A percentile compares a stretch with the other conserved stretches of the same genome.
Conservation (phyloP, 2,888 invertebrate species). For the Ferdinandea cuprea region DNA sequence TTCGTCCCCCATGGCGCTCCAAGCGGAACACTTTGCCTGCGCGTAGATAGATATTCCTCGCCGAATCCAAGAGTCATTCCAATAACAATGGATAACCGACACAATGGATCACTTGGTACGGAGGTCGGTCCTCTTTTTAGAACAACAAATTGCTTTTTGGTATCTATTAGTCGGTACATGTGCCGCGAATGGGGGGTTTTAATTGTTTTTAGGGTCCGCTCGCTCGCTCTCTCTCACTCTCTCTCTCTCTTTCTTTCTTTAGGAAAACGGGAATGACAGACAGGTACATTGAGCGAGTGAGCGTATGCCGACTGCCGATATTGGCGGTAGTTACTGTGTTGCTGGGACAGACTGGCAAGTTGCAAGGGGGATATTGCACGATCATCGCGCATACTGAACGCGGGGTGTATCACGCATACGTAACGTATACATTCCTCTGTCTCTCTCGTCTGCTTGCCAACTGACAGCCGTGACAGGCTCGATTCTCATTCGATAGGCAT, state of each 20-base stretch:
- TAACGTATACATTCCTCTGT: slow-evolving; percentile 16
- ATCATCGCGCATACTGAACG: slow-evolving; percentile 41
- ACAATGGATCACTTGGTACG: slow-evolving; percentile 59
- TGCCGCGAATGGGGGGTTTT: slow-evolving; percentile 55
- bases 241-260: background rate
- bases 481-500: slow-evolving; percentile 30
- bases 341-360: slow-evolving; percentile 35
- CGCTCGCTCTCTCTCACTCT: slow-evolving; percentile 4
- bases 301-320: no score
- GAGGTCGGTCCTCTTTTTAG: slow-evolving; percentile 22
- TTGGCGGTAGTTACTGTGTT: slow-evolving; percentile 19
- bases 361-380: slow-evolving; percentile 56
- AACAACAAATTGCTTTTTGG: slow-evolving; percentile 72
- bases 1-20: slow-evolving; percentile 72
- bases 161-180: slow-evolving; percentile 72
- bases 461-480: slow-evolving; percentile 67
- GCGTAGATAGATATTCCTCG: no score
- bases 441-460: slow-evolving; percentile 38
- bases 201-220: slow-evolving; percentile 62
- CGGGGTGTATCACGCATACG: slow-evolving; percentile 60
- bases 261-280: slow-evolving; percentile 45
- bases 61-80: slow-evolving; percentile 54
- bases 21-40: slow-evolving; percentile 33
- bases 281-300: slow-evolving; percentile 41
- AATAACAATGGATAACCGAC: slow-evolving; percentile 52